Evolutionary conservation across 2,113 vertebrate genomes (phyloP).

Genomic region (Solea solea): DNA sequence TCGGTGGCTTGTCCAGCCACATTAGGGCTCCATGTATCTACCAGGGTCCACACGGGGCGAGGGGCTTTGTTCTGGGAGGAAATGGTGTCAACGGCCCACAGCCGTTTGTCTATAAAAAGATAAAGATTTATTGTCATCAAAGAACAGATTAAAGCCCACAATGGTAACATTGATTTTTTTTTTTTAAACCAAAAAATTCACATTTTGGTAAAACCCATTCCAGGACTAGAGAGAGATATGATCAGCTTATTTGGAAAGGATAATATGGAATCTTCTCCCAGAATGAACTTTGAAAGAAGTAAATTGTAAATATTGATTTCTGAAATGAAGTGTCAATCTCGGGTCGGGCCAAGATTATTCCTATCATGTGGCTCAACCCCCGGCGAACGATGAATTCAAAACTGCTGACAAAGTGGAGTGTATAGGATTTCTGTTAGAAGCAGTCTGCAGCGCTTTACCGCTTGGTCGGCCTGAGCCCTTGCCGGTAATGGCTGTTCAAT

Average conservation of each 20-base stretch:
- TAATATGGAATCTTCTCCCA: slow-evolving; percentile 99
- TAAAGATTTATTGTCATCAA: slow-evolving; percentile 99
- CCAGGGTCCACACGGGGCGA: slow-evolving; percentile 90
- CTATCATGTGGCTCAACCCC: slow-evolving; percentile 94
- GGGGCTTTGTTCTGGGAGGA: slow-evolving; percentile 99
- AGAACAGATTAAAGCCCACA: slow-evolving; percentile 99
- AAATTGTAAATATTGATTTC: slow-evolving; percentile 99
- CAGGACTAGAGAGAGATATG: slow-evolving; percentile 95
- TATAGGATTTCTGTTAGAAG: slow-evolving; percentile 99
- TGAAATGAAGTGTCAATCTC: slow-evolving; percentile 99
- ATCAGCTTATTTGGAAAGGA: slow-evolving; percentile 99
- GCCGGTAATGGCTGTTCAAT: slow-evolving; percentile 99
- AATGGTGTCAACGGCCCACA: slow-evolving; percentile 98
- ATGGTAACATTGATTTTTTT: slow-evolving; percentile 99
- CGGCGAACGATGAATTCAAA: slow-evolving; percentile 97
- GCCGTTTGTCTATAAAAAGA: slow-evolving; percentile 99
- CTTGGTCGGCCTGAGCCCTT: slow-evolving; percentile 87
- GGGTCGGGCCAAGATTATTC: slow-evolving; percentile 97
- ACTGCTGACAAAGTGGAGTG: slow-evolving; percentile 99
- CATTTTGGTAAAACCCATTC: slow-evolving; percentile 99
- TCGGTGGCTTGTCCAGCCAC: slow-evolving; percentile 98
- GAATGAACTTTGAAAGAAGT: slow-evolving; percentile 99
- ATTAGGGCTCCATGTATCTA: slow-evolving; percentile 99
- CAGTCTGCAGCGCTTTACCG: slow-evolving; percentile 95
- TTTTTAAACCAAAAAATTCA: slow-evolving; percentile 93